phyloP scores from a whole-genome alignment of 2,888 invertebrate species.

The Eurytoma adleriae region DNA sequence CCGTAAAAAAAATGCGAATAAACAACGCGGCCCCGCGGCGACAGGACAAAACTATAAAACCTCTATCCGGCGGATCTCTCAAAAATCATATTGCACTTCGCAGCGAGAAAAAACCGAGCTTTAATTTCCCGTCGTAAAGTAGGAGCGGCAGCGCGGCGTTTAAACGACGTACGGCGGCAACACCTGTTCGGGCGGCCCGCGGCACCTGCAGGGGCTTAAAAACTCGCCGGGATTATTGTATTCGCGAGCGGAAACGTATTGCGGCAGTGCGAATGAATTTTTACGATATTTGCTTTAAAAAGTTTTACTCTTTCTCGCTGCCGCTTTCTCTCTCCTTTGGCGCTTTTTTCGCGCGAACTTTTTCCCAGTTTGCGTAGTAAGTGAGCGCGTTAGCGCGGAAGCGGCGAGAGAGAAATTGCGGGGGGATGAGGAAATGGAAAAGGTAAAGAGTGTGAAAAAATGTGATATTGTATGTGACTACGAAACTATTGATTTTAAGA shows the following conservation, averaged over 20 bases:
- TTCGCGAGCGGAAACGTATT: slow-evolving; percentile 61
- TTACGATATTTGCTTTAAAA: slow-evolving; percentile 68
- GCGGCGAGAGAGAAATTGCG: too few relatives aligned
- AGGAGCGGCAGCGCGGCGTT: slow-evolving; percentile 52
- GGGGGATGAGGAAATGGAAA: too few relatives aligned
- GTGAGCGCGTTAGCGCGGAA: too few relatives aligned
- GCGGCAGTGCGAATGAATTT: slow-evolving; percentile 65
- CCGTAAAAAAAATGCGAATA: slow-evolving; percentile 11
- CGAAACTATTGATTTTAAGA: too few relatives aligned
- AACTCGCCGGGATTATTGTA: slow-evolving; percentile 52
- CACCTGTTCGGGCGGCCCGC: slow-evolving; percentile 59
- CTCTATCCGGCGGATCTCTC: slow-evolving; percentile 26
- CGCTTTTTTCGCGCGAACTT: too few relatives aligned
- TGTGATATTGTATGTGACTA: too few relatives aligned
- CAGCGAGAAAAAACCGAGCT: slow-evolving; percentile 48
- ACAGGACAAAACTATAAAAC: slow-evolving; percentile 16
- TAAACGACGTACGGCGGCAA: slow-evolving; percentile 67
- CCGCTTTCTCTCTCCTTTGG: neutral
- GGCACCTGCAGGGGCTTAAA: slow-evolving; percentile 48
- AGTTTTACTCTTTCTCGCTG: slow-evolving; percentile 57
- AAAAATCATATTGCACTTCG: slow-evolving; percentile 41
- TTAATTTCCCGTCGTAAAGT: slow-evolving; percentile 67
- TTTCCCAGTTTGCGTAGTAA: too few relatives aligned
- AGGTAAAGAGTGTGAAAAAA: too few relatives aligned
- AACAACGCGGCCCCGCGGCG: neutral